Conservation (phyloP, 2,113 vertebrate genomes). For the Corythaixoides concolor region DNA sequence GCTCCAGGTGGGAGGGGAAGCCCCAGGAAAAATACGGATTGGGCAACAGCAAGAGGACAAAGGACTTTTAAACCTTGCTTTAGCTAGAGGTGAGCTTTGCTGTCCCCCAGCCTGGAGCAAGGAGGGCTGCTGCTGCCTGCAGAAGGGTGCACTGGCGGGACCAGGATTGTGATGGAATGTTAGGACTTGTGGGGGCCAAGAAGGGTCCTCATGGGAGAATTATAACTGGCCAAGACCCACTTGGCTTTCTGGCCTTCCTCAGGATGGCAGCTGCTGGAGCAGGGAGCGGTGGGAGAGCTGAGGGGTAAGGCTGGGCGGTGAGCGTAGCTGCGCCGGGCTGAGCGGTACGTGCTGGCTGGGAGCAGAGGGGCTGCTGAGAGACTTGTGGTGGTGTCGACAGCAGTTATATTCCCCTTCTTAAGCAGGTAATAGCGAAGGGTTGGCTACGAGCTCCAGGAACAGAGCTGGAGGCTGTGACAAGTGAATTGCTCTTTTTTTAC, state of each 20-base stretch:
- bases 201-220: not conserved
- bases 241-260: not conserved
- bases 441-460: not conserved
- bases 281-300: not conserved
- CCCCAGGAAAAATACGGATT: not conserved
- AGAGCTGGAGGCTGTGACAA: not conserved
- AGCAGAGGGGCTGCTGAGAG: not conserved
- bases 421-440: not conserved
- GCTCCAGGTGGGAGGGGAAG: not conserved
- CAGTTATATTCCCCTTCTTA: not conserved
- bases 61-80: not conserved
- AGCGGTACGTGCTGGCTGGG: accelerated
- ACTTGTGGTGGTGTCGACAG: too few relatives aligned
- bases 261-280: not conserved
- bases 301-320: not conserved
- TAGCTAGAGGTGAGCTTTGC: not conserved
- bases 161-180: accelerated
- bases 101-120: not conserved
- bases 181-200: not conserved
- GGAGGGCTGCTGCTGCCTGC: not conserved
- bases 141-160: not conserved
- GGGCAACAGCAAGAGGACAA: not conserved
- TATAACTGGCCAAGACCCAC: not conserved
- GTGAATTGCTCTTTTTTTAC: not conserved
- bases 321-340: accelerated